Conservation (phyloP, 2,797 vertebrate genomes). For the Rhinophrynus dorsalis region DNA sequence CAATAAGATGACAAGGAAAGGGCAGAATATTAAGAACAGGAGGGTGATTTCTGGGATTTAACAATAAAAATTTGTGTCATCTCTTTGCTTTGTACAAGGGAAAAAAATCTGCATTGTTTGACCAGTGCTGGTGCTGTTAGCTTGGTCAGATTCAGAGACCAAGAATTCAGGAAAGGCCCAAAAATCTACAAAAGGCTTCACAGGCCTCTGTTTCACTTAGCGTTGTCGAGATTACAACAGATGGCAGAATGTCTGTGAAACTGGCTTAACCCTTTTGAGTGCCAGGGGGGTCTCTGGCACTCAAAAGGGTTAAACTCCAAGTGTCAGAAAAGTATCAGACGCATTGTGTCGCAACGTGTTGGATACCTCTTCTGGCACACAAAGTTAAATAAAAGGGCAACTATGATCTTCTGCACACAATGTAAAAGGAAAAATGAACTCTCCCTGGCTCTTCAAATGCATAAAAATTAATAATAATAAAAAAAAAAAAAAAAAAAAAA, state of each 20-base stretch:
- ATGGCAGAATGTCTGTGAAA: conserved; percentile 68
- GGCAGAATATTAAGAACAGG: conserved; percentile 62
- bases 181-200: conserved; percentile 50
- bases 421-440: conserved; percentile 49
- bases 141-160: conserved; percentile 74
- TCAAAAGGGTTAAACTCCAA: no score
- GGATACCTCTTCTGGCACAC: no score
- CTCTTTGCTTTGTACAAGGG: conserved; percentile 72
- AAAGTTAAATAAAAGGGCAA: no score
- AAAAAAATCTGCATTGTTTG: conserved; percentile 79
- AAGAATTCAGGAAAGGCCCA: conserved; percentile 73
- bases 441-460: conserved; percentile 62
- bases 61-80: conserved; percentile 76
- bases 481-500: conserved; percentile 52
- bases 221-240: conserved; percentile 57
- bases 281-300: no score
- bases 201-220: conserved; percentile 47
- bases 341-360: no score
- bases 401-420: conserved; percentile 66
- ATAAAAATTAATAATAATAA: conserved; percentile 36
- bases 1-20: conserved; percentile 63
- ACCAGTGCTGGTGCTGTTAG: conserved; percentile 75
- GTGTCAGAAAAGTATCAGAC: no score
- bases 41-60: conserved; percentile 59
- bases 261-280: no score